Evolutionary conservation across 1,140 invertebrate species (phyloP).

Genomic region (Drosophila azteca): DNA sequence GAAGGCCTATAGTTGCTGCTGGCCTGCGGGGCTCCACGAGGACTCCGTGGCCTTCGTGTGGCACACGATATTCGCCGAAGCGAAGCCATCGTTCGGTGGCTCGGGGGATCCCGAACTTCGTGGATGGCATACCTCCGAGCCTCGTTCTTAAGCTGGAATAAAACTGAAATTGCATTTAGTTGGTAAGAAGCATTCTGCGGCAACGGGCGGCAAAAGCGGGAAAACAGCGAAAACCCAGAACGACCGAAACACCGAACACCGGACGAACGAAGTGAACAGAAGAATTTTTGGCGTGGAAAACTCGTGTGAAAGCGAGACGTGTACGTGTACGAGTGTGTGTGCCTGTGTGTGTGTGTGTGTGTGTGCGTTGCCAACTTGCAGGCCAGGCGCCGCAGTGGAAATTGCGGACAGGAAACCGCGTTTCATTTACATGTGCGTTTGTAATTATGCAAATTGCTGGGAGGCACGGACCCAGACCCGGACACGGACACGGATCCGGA

Average conservation of each 20-base stretch:
- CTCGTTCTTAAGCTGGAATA: slow-evolving; percentile 75
- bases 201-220: slow-evolving; percentile 69
- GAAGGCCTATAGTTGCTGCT: background rate
- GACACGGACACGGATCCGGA: no score
- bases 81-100: slow-evolving; percentile 5
- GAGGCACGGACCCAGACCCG: background rate
- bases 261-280: background rate
- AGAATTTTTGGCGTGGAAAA: background rate
- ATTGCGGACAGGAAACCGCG: slow-evolving; percentile 41
- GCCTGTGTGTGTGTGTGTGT: slow-evolving; percentile 17
- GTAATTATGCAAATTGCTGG: slow-evolving; percentile 76
- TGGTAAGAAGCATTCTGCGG: slow-evolving; percentile 77
- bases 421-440: slow-evolving; percentile 68
- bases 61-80: slow-evolving; percentile 11
- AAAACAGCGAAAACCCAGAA: slow-evolving; percentile 28
- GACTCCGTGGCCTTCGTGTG: slow-evolving; percentile 6
- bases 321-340: slow-evolving; percentile 15
- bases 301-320: background rate
- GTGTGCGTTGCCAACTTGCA: slow-evolving; percentile 8
- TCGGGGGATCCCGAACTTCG: slow-evolving; percentile 1
- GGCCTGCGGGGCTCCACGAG: no score
- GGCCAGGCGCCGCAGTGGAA: slow-evolving; percentile 21
- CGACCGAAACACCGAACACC: slow-evolving; percentile 6
- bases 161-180: slow-evolving; percentile 76
- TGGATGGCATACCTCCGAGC: background rate